Evolutionary conservation across 1,140 invertebrate genomes (phyloP).

Genomic region (Platyura marginata): DNA sequence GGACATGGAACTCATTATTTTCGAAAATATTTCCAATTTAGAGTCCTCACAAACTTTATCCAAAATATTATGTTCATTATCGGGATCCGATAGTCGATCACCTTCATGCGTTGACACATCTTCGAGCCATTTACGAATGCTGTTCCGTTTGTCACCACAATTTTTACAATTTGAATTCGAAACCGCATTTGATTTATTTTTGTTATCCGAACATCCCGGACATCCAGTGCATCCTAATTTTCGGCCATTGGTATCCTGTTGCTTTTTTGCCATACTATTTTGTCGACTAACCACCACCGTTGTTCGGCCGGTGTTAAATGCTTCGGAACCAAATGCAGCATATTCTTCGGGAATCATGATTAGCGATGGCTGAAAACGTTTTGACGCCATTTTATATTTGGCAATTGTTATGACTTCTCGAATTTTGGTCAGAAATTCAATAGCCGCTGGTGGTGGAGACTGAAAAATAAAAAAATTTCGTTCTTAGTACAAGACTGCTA

Average conservation of each 20-base stretch:
- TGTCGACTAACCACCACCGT: constrained; percentile 26
- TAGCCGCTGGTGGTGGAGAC: constrained; percentile 66
- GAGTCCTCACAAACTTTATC: background rate
- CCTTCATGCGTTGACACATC: constrained; percentile 34
- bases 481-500: background rate
- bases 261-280: constrained; percentile 32
- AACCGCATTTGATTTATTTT: constrained; percentile 15
- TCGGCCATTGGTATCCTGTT: constrained; percentile 33
- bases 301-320: background rate
- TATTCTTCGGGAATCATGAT: constrained; percentile 67
- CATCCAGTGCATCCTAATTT: constrained; percentile 36
- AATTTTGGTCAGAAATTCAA: constrained; percentile 73
- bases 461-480: too few relatives aligned
- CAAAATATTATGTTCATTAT: background rate
- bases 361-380: constrained; percentile 59
- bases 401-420: constrained; percentile 73
- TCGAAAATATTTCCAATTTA: background rate
- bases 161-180: constrained; percentile 14
- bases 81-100: background rate
- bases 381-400: constrained; percentile 66
- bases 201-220: constrained; percentile 36
- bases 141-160: constrained; percentile 43
- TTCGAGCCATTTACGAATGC: constrained; percentile 59
- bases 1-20: background rate
- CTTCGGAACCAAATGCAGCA: background rate